Evolutionary conservation across 2,797 vertebrate genomes (phyloP).

Genomic region (Nothura maculosa): DNA sequence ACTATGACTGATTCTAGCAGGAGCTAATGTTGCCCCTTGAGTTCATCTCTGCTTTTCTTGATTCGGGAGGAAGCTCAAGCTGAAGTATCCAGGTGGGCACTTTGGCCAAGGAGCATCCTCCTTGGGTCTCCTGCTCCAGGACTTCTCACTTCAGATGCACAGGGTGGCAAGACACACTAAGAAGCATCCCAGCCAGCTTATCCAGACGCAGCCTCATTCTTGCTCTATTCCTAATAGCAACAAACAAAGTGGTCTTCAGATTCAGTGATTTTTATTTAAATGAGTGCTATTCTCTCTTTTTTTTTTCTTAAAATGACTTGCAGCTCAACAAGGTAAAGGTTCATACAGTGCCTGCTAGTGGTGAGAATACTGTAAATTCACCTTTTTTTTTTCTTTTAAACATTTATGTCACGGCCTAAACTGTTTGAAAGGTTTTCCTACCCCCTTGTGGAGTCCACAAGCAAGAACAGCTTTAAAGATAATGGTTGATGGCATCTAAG

Average conservation of each 20-base stretch:
- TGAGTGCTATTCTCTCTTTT: background rate
- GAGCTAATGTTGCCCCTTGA: accelerated
- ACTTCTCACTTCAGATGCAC: background rate
- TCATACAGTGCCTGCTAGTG: background rate
- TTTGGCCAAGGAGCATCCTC: background rate
- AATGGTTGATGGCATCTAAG: background rate
- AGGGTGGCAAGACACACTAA: background rate
- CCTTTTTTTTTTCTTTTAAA: background rate
- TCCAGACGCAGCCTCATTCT: background rate
- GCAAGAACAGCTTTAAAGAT: constrained; percentile 20
- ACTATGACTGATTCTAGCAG: background rate
- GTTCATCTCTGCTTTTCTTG: background rate
- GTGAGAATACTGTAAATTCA: background rate
- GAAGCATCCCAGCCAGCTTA: background rate
- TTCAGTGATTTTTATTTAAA: background rate
- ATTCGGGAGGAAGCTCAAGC: background rate
- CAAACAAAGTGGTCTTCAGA: background rate
- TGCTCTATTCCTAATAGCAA: background rate
- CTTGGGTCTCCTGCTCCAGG: background rate
- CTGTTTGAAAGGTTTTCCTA: background rate
- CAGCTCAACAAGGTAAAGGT: accelerated
- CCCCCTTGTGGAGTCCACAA: constrained; percentile 8
- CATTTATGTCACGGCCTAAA: background rate
- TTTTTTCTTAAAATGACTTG: background rate
- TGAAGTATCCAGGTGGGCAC: accelerated